Evolutionary conservation across 2,113 vertebrate species (phyloP), one percentile per base, ranked within the genome.

Genomic region (Ceratotherium simum): DNA sequence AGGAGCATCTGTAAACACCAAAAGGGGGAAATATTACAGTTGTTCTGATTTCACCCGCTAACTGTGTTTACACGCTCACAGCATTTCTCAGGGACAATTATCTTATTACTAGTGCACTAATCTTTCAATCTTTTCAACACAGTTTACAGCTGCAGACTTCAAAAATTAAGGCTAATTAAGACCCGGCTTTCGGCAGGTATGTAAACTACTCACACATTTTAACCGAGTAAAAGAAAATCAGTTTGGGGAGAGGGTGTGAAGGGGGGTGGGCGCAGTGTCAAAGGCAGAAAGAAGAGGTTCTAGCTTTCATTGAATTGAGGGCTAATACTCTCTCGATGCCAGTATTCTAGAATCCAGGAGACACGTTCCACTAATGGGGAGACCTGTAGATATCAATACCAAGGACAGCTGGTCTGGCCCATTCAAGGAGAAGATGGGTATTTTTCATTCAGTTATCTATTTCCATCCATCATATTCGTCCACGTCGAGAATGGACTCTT

Each of bases 1-100:
- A 97, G 95, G 82, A 96, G 65, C 82, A 92, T 93, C 92, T 80
- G 96, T 93, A 98, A 97, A 98, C 72, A 85, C 78, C 96, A 97
- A 97, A 96, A 76, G 76, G 91, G 67, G 93, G 95, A 88, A 95
- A 95, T 23, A 91, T 42, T 65, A 73, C 60, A 89, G 81, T 97
- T 96, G 64, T 96, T 97, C 91, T 92, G 89, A 95, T 92, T 98
- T 94, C 48, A 64, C 16, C 60, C 18, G 56, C 93, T 81, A 97
- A 94, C 89, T 96, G 0, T 98, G 88, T 97, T 97, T 98, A 98
- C 97, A 97, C 80, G 73, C 93, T 97, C 97, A 97, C 12, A 97
- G 91, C n/a, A 46, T 97, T 98, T 98, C 98, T 97, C 98, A 48
- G 96, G 97, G 96, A 98, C 97, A 98, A 97, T 95, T 96, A 96